Percentiles rank a stretch among this genome's conserved stretches.
Evolutionary conservation across 2,888 invertebrate genomes (phyloP).

Genomic region (Drosophila pegasa): DNA sequence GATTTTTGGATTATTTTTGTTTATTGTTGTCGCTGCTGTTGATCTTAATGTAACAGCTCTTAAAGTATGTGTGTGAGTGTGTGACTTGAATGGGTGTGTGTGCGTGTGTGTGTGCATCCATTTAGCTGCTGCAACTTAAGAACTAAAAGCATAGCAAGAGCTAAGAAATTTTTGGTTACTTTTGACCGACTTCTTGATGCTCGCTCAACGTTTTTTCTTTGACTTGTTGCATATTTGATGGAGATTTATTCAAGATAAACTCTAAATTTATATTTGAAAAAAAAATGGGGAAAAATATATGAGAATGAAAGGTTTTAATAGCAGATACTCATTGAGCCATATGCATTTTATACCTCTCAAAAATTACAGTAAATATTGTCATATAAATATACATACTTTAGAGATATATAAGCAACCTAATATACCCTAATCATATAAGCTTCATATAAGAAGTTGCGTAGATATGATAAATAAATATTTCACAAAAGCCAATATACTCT

Average conservation of each 20-base stretch:
- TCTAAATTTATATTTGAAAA: background rate
- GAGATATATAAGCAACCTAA: no score
- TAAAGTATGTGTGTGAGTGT: conserved; percentile 8
- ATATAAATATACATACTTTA: no score
- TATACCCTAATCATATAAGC: no score
- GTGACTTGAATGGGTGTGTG: no score
- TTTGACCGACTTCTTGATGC: background rate
- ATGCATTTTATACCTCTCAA: background rate
- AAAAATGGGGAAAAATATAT: no score
- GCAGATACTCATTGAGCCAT: no score
- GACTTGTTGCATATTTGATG: no score
- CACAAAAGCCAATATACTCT: background rate
- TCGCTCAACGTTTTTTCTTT: background rate
- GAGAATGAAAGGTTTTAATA: no score
- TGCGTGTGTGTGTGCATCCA: conserved; percentile 15
- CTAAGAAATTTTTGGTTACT: background rate
- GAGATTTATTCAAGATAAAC: no score
- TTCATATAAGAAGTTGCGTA: no score
- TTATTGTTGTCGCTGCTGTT: conserved; percentile 52
- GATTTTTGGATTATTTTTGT: conserved; percentile 54
- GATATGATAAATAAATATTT: no score
- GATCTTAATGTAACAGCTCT: conserved; percentile 58
- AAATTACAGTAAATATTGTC: background rate
- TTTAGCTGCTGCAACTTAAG: conserved; percentile 25
- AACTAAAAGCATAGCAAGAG: background rate